phyloP scores from a whole-genome alignment of 2,113 vertebrate species.

The Xenopus tropicalis region DNA sequence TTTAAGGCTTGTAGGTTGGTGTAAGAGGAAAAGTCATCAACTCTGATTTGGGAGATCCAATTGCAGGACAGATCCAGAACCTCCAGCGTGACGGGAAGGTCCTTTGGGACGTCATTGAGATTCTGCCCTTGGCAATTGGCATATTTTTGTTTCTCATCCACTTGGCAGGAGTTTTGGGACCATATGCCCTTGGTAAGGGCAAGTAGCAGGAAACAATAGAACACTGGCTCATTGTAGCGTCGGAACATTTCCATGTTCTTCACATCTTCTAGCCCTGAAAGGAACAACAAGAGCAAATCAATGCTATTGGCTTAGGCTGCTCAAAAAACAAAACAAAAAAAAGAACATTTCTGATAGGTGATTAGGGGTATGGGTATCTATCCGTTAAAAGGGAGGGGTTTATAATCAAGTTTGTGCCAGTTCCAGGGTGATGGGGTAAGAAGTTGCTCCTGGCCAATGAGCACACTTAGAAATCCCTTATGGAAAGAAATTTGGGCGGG shows the following conservation, averaged over 20 bases:
- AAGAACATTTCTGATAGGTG: too few relatives aligned
- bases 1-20: conserved; percentile 54
- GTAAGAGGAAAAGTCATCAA: conserved; percentile 54
- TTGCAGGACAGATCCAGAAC: conserved; percentile 75
- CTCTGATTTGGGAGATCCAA: conserved; percentile 53
- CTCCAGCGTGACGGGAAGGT: conserved; percentile 58
- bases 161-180: fast-evolving
- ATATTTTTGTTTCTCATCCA: fast-evolving
- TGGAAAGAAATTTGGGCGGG: too few relatives aligned
- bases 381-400: too few relatives aligned
- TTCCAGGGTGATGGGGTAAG: too few relatives aligned
- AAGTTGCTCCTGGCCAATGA: too few relatives aligned
- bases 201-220: neutral
- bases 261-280: conserved; percentile 5
- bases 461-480: too few relatives aligned
- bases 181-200: fast-evolving
- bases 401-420: too few relatives aligned
- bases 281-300: neutral
- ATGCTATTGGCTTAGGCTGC: too few relatives aligned
- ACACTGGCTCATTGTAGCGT: neutral
- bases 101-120: conserved; percentile 58
- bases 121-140: conserved; percentile 65
- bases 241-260: neutral
- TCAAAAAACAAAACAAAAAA: too few relatives aligned
- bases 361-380: too few relatives aligned